Percentiles rank a stretch among this genome's conserved stretches.
Evolutionary conservation across 2,888 invertebrate genomes (phyloP).

Genomic region (Asteroscopus sphinx): DNA sequence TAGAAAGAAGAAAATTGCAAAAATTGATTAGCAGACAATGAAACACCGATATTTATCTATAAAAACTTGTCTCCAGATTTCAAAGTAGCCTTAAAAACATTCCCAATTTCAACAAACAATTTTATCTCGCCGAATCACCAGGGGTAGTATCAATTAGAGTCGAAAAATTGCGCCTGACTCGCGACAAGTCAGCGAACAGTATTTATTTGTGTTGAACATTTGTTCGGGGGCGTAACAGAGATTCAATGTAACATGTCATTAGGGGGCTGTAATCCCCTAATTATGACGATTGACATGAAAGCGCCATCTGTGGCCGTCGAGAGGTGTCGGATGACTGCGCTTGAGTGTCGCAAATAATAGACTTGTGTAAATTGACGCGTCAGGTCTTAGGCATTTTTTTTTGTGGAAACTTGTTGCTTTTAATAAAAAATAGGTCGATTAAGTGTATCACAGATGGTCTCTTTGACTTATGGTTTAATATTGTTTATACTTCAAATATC

Average conservation of each 20-base stretch:
- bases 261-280: slow-evolving; percentile 88
- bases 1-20: slow-evolving; percentile 8
- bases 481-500: neutral
- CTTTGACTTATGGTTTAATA: slow-evolving; percentile 9
- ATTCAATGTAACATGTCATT: slow-evolving; percentile 88
- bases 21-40: slow-evolving; percentile 7
- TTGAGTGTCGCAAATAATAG: slow-evolving; percentile 60
- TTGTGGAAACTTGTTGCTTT: slow-evolving; percentile 34
- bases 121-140: slow-evolving; percentile 42
- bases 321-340: slow-evolving; percentile 85
- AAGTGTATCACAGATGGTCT: neutral
- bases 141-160: slow-evolving; percentile 50
- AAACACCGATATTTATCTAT: neutral
- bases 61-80: slow-evolving; percentile 2
- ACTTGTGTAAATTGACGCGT: slow-evolving; percentile 65
- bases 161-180: slow-evolving; percentile 45
- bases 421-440: neutral
- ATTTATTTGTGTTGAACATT: slow-evolving; percentile 82
- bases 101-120: slow-evolving; percentile 27
- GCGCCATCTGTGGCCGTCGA: slow-evolving; percentile 85
- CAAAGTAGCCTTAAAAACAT: slow-evolving; percentile 10
- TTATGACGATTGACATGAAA: slow-evolving; percentile 89
- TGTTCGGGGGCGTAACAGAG: slow-evolving; percentile 85
- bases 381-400: slow-evolving; percentile 50
- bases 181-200: slow-evolving; percentile 76